Evolutionary conservation across 2,797 vertebrate species (phyloP), one percentile per base, ranked within the genome.

Genomic region (Myotis vivesi): DNA sequence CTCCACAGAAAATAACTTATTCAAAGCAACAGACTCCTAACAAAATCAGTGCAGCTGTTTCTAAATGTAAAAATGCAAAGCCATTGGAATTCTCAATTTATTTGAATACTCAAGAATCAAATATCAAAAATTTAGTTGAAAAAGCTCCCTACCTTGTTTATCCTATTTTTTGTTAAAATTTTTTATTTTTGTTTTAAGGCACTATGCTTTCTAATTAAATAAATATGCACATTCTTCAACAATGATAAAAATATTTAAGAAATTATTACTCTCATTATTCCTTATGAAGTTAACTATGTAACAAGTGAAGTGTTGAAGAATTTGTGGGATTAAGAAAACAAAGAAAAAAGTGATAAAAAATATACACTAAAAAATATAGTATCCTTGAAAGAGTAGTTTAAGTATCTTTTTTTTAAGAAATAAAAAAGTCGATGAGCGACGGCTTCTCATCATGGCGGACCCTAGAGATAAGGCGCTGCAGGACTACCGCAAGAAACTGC

Each of bases 161-260:
- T 33, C 76, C 28, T n/a, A 25, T 33, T 75, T 85, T 80, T 53
- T 76, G 15, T 10, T 64, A 85, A 8, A 55, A n/a, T n/a, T 68
- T 36, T 36, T n/a, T 95, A 2, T 69, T 68, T 64, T 62, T 91
- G 8, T 89, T 92, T 83, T 68, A 91, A 93, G 68, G 44, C 20
- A 20, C 8, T 36, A 72, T 51, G 8, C 1, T 71, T 83, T 79
- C 66, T 84, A 25, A 83, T 68, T 59, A 72, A 91, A 44, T 72
- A 91, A 83, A 59, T 89, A 83, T 46, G 12, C 0, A 49, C 28
- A 64, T 77, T 41, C 5, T 95, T 92, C 75, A 94, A 92, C 13
- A 46, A 23, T 72, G 19, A 72, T 28, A 44, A 51, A 85, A 82
- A 83, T 62, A 77, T 33, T 64, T 92, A 87, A 20, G 36, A 46